Evolutionary conservation across 2,797 vertebrate genomes (phyloP).

Genomic region (Neomorphus geoffroyi): DNA sequence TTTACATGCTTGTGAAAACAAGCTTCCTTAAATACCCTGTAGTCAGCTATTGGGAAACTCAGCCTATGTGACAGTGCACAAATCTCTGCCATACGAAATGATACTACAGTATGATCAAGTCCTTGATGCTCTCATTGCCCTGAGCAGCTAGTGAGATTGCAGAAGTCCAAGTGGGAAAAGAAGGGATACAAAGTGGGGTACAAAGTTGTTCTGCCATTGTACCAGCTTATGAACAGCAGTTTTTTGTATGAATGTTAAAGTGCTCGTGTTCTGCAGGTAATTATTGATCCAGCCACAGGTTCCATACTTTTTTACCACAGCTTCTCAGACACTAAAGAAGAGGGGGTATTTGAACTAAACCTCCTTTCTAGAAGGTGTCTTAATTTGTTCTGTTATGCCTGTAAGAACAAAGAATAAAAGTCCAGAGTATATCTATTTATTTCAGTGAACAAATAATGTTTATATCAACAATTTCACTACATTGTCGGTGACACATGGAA

Average conservation of each 20-base stretch:
- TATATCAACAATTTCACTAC: neutral
- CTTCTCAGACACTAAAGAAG: too few species aligned
- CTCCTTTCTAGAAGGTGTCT: neutral
- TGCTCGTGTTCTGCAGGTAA: neutral
- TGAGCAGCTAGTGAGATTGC: neutral
- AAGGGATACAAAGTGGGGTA: neutral
- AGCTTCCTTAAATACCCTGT: neutral
- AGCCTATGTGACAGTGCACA: neutral
- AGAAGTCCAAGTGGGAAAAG: neutral
- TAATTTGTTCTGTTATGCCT: neutral
- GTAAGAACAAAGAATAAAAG: neutral
- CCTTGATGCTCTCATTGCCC: neutral
- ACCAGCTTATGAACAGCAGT: neutral
- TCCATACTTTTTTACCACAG: neutral
- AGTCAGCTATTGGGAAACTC: neutral
- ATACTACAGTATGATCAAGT: neutral
- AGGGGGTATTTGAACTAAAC: neutral
- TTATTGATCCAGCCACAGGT: neutral
- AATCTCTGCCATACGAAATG: neutral
- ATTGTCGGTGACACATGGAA: neutral
- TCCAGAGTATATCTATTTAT: neutral
- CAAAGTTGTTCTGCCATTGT: neutral
- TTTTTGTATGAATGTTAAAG: neutral
- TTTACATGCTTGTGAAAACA: neutral
- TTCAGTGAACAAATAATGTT: neutral